Evolutionary conservation across 53 echinoderm and acorn worm species (phyloP).

Genomic region (Temnopleurus reevesii): DNA sequence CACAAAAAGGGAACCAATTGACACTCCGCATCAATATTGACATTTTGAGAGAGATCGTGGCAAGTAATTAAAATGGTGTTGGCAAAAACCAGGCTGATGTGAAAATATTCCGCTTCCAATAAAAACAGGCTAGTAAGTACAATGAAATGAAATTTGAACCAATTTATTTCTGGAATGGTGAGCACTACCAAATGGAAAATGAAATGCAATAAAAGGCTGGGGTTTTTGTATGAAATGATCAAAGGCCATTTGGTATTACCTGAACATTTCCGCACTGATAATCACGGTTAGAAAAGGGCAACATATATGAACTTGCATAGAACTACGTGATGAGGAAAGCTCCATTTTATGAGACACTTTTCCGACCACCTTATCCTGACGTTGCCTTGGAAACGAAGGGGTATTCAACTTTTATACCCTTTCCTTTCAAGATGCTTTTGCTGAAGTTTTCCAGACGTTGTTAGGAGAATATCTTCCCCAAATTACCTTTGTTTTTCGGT

Average conservation of each 20-base stretch:
- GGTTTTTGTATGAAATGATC: slow-evolving; percentile 8
- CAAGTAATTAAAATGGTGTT: slow-evolving; percentile 31
- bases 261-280: neutral
- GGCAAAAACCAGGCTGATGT: neutral
- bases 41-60: slow-evolving; percentile 1
- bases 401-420: no score
- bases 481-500: no score
- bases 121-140: slow-evolving; percentile 4
- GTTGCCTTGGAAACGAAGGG: no score
- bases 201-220: slow-evolving; percentile 8
- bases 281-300: neutral
- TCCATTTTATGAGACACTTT: no score
- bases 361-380: no score
- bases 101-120: slow-evolving; percentile 19
- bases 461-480: no score
- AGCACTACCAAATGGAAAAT: neutral
- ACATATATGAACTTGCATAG: neutral
- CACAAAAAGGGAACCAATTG: slow-evolving; percentile 21
- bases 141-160: slow-evolving; percentile 16
- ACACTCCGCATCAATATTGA: slow-evolving; percentile 34
- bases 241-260: neutral
- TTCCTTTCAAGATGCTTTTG: no score
- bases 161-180: slow-evolving; percentile 12
- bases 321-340: no score
- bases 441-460: no score